Percentiles rank a stretch among this genome's conserved stretches.
Conservation (phyloP, 2,888 invertebrate genomes). For the Hypomecis atomaria region DNA sequence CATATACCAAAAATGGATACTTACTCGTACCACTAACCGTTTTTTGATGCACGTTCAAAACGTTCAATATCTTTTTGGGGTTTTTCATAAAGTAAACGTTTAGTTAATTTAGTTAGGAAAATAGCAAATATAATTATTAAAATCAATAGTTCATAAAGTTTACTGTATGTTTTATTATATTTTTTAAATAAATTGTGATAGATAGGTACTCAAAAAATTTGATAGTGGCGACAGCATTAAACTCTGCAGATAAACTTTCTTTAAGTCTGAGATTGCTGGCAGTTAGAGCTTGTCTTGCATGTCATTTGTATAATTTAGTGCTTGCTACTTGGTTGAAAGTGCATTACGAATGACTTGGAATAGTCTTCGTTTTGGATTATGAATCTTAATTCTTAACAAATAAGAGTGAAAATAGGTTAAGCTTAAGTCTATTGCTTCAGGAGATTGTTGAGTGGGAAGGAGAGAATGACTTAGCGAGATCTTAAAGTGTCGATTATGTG, state of each 20-base stretch:
- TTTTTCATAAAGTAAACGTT: background rate
- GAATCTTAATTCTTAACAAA: slow-evolving; percentile 4
- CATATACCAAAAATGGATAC: no score
- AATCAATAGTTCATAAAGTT: background rate
- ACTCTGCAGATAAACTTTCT: background rate
- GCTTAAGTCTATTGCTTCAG: background rate
- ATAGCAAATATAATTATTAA: no score
- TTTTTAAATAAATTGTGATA: no score
- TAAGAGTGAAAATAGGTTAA: slow-evolving; percentile 4
- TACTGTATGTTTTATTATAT: no score
- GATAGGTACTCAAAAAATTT: background rate
- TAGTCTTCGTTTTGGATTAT: slow-evolving; percentile 9
- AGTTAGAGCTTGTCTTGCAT: slow-evolving; percentile 49
- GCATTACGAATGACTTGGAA: slow-evolving; percentile 33
- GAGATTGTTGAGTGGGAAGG: slow-evolving; percentile 18
- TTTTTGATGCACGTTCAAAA: no score
- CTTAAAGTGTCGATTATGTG: background rate
- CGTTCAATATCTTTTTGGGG: background rate
- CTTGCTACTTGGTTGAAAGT: slow-evolving; percentile 54
- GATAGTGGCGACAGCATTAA: background rate
- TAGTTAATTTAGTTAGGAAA: no score
- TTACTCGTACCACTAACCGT: no score
- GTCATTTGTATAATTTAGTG: slow-evolving; percentile 67
- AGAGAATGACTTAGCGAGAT: slow-evolving; percentile 10
- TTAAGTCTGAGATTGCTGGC: slow-evolving; percentile 52